Evolutionary conservation across 1,140 invertebrate species (phyloP).

Genomic region (Drosophila malerkotliana): DNA sequence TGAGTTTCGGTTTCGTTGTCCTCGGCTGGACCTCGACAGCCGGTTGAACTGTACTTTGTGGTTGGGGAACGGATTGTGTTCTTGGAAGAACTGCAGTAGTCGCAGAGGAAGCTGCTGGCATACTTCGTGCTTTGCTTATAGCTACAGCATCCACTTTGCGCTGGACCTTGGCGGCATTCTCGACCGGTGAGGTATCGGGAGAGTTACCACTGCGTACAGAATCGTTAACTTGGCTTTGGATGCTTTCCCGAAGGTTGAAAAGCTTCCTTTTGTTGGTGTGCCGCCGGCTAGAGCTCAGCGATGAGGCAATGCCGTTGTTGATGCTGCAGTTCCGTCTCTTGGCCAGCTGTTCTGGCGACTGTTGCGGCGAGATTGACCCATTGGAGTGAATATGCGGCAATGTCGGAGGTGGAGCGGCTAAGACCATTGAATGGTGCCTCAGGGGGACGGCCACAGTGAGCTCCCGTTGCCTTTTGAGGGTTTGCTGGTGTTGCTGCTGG

Average conservation of each 20-base stretch:
- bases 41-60: not conserved
- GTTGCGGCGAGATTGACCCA: slow-evolving; percentile 28
- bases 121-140: slow-evolving; percentile 48
- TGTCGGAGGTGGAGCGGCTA: not conserved
- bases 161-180: slow-evolving; percentile 65
- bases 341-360: slow-evolving; percentile 66
- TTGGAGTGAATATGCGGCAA: slow-evolving; percentile 33
- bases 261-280: slow-evolving; percentile 68
- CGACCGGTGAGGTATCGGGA: slow-evolving; percentile 53
- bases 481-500: slow-evolving; percentile 22
- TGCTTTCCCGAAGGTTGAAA: slow-evolving; percentile 41
- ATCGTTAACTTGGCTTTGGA: slow-evolving; percentile 5
- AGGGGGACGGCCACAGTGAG: slow-evolving; percentile 40
- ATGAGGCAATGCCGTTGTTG: slow-evolving; percentile 80
- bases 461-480: slow-evolving; percentile 44
- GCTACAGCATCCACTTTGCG: slow-evolving; percentile 37
- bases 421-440: slow-evolving; percentile 10
- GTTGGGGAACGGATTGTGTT: slow-evolving; percentile 45
- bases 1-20: slow-evolving; percentile 66
- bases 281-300: slow-evolving; percentile 73
- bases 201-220: slow-evolving; percentile 17
- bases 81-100: slow-evolving; percentile 39
- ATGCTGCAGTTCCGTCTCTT: slow-evolving; percentile 75
- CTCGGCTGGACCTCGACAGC: not conserved
- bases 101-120: slow-evolving; percentile 44